phyloP scores from a whole-genome alignment of 1,140 invertebrate species.

The Archegozetes longisetosus region DNA sequence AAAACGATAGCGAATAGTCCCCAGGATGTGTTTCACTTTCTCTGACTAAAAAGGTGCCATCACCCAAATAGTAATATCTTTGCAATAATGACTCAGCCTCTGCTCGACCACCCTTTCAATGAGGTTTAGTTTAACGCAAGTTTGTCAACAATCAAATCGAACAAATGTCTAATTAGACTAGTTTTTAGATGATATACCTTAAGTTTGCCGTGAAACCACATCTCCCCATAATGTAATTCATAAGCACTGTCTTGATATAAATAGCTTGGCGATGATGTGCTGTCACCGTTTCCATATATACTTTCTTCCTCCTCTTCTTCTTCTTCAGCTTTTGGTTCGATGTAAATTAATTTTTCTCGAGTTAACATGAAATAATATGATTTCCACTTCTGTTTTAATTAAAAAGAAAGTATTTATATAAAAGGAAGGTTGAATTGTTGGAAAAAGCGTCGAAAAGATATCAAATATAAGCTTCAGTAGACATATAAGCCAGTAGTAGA shows the following conservation, averaged over 20 bases:
- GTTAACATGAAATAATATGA: constrained; percentile 3
- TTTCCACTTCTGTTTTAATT: constrained; percentile 8
- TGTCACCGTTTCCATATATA: not conserved
- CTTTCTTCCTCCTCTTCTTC: constrained; percentile 36
- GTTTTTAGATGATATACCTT: too few relatives aligned
- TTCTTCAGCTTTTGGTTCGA: constrained; percentile 5
- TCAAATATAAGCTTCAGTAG: too few relatives aligned
- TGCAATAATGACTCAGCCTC: constrained; percentile 57
- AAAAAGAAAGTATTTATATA: not conserved
- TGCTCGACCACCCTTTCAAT: constrained; percentile 33
- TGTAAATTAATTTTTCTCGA: constrained; percentile 1
- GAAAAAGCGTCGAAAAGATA: too few relatives aligned
- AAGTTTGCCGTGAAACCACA: constrained; percentile 78
- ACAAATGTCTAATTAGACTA: too few relatives aligned
- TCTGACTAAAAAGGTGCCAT: constrained; percentile 86
- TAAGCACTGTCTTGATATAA: constrained; percentile 26
- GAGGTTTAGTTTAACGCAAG: constrained; percentile 32
- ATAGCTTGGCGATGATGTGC: too few relatives aligned
- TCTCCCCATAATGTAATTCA: constrained; percentile 83
- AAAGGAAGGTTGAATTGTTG: too few relatives aligned
- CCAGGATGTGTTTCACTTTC: constrained; percentile 94
- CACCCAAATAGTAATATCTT: constrained; percentile 66
- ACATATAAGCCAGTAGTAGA: too few relatives aligned
- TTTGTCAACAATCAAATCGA: too few relatives aligned
- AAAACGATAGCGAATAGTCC: constrained; percentile 88